A percentile compares a stretch with the other conserved stretches of the same genome.
Conservation (phyloP, 1,140 invertebrate species). For the Bilobella aurantiaca region DNA sequence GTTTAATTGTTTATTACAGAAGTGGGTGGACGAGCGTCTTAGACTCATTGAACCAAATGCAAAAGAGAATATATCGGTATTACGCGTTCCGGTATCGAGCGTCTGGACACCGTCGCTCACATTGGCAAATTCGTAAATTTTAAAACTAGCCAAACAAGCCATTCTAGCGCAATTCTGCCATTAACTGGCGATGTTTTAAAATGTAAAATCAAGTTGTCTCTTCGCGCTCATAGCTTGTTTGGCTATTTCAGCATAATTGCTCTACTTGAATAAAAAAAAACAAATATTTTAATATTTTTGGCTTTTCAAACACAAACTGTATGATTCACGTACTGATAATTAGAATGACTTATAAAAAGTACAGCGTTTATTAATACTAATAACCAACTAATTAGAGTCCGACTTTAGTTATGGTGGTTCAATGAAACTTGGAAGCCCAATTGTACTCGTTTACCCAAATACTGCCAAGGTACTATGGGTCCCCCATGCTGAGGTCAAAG, state of each 20-base stretch:
- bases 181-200: background rate
- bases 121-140: background rate
- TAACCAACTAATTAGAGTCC: too few relatives aligned
- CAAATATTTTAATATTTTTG: too few relatives aligned
- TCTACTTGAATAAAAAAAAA: too few relatives aligned
- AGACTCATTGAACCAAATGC: background rate
- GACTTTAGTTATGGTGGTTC: too few relatives aligned
- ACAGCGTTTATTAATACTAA: too few relatives aligned
- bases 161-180: too few relatives aligned
- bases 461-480: background rate
- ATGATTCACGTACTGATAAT: too few relatives aligned
- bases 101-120: background rate
- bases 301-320: too few relatives aligned
- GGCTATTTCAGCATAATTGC: too few relatives aligned
- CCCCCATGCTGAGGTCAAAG: background rate
- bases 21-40: background rate
- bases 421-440: too few relatives aligned
- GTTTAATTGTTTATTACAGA: background rate
- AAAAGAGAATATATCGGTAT: background rate
- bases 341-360: too few relatives aligned
- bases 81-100: background rate
- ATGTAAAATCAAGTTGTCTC: background rate
- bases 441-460: slow-evolving; percentile 1
- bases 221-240: too few relatives aligned
- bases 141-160: background rate